Evolutionary conservation across 2,797 vertebrate genomes (phyloP).

Genomic region (Leucoraja ocellata): DNA sequence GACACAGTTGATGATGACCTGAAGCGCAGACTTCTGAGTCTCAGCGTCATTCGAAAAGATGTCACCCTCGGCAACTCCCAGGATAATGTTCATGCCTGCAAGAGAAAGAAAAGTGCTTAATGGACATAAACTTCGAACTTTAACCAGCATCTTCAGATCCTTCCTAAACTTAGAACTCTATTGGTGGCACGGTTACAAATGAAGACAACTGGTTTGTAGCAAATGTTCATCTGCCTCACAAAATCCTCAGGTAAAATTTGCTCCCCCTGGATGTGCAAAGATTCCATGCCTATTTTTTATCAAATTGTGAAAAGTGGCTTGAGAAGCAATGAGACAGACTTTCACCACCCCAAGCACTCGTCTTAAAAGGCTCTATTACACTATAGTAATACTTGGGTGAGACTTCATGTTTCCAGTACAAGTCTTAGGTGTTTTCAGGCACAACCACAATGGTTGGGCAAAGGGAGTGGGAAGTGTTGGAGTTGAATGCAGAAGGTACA

Average conservation of each 20-base stretch:
- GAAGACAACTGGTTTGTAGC: not conserved
- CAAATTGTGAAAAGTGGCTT: not conserved
- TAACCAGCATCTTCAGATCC: not conserved
- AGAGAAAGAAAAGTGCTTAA: not conserved
- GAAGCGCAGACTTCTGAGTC: constrained; percentile 96
- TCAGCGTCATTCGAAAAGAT: constrained; percentile 96
- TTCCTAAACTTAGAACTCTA: too few relatives aligned
- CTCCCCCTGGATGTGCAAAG: not conserved
- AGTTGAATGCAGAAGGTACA: too few relatives aligned
- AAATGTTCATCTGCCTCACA: not conserved
- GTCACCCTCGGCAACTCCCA: constrained; percentile 94
- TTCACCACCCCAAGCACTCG: not conserved
- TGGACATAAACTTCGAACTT: not conserved
- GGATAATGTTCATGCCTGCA: constrained; percentile 90
- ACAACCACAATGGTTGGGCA: too few relatives aligned
- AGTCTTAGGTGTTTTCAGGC: too few relatives aligned
- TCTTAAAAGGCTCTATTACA: not conserved
- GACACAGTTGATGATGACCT: constrained; percentile 95
- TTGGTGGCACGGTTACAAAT: too few relatives aligned
- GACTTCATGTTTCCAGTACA: not conserved
- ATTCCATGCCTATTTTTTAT: not conserved
- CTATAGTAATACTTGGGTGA: not conserved
- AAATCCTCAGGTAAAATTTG: too few relatives aligned
- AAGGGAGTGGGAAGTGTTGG: too few relatives aligned
- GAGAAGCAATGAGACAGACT: not conserved